Conservation (phyloP, 2,888 invertebrate species). For the Eupeodes luniger region DNA sequence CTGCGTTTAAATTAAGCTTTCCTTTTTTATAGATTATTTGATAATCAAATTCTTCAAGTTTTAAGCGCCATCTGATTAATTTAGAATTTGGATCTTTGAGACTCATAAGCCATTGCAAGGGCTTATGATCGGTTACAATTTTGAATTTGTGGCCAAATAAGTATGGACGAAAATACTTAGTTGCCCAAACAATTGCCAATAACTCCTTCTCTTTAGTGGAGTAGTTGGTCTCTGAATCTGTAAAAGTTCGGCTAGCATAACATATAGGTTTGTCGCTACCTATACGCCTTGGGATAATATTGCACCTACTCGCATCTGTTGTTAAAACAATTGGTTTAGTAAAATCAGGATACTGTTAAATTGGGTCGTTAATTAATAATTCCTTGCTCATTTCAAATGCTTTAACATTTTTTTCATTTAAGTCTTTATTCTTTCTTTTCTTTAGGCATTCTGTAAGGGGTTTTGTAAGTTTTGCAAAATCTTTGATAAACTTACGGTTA, state of each 20-base stretch:
- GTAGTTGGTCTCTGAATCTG: conserved; percentile 11
- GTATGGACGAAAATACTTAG: neutral
- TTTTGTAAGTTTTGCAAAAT: neutral
- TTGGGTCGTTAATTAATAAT: neutral
- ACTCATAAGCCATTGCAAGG: neutral
- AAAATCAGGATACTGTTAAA: conserved; percentile 19
- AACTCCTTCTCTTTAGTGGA: neutral
- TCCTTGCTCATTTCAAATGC: neutral
- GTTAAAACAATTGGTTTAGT: neutral
- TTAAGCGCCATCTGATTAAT: neutral
- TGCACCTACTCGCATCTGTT: conserved; percentile 29
- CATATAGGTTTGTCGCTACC: conserved; percentile 16
- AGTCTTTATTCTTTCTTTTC: neutral
- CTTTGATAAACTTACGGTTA: neutral
- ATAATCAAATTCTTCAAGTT: neutral
- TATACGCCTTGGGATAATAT: neutral
- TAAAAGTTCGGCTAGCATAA: conserved; percentile 21
- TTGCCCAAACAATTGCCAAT: conserved; percentile 8
- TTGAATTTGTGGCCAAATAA: neutral
- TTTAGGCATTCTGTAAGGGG: neutral
- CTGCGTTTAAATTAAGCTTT: neutral
- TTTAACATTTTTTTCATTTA: neutral
- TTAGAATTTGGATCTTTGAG: neutral
- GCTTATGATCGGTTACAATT: neutral
- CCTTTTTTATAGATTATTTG: too few species aligned